Base-by-base conservation (phyloP, 2,113 vertebrate genomes). In the Arvicanthis niloticus region DNA sequence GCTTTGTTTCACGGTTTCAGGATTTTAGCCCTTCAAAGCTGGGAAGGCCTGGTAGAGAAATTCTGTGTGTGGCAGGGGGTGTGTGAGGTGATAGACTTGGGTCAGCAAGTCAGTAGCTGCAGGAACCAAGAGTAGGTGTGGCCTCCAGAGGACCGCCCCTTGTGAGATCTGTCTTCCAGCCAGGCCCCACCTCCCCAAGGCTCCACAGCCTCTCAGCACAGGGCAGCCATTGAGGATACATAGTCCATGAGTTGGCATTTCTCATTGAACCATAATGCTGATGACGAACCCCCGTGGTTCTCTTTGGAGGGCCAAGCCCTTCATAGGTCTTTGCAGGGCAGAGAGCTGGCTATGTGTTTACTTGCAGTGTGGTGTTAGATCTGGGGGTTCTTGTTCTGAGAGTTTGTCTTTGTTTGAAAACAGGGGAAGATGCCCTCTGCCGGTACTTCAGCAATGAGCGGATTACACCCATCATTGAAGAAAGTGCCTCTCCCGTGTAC, bases 391-490 rank as follows among this genome's bases (percentile, higher is more conserved):
- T 34, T 1, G 0, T 65, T 45, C 76, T 96, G 86, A 97, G 0
- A 3, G 24, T 24, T 56, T 92, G 70, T 37, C 48, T 96, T 75
- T 84, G 70, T 81, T 98, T 77, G 56, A 0, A 1, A 40, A 37
- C 98, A 99, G 99, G 99, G 51, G 98, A 98, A 81, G 98, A 98
- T 3, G 91, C 97, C 12, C 98, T 99, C 26, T 99, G 99, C 97
- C 98, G 99, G 24, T 99, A 99, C 95, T 99, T 99, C 98, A 99
- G 99, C 86, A 99, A 99, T 3, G 99, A 99, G 93, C 98, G 99
- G n/a, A 99, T 99, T 97, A 97, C 99, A 24, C 98, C 99, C 26
- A 99, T 99, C 96, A 95, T 98, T 0, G 99, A 99, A 98, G 99
- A 99, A 97, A 99, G 96, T 89, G 72, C 98, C 0, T 96, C 98